phyloP scores from a whole-genome alignment of 2,113 vertebrate species.

The Poeciliopsis retropinna region DNA sequence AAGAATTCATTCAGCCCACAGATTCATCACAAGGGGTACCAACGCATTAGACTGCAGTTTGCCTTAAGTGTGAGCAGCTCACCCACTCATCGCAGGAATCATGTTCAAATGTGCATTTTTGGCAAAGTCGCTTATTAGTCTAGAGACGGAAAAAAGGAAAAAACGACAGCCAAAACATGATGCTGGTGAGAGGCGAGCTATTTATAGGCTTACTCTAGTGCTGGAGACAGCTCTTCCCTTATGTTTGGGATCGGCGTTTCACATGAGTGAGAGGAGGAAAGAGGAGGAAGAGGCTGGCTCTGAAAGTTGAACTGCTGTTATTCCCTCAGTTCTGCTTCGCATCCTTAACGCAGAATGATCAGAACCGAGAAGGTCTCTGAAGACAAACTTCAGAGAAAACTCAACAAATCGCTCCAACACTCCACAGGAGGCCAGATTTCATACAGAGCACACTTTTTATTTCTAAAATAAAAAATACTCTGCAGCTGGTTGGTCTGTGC shows the following conservation, averaged over 20 bases:
- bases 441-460: background rate
- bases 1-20: slow-evolving; percentile 52
- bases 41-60: slow-evolving; percentile 33
- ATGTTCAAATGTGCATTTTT: slow-evolving; percentile 23
- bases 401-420: background rate
- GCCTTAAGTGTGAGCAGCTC: slow-evolving; percentile 21
- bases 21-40: slow-evolving; percentile 17
- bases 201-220: slow-evolving; percentile 67
- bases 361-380: background rate
- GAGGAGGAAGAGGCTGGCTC: slow-evolving; percentile 12
- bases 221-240: slow-evolving; percentile 45
- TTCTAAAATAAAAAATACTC: background rate
- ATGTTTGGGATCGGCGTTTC: slow-evolving; percentile 60
- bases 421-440: background rate
- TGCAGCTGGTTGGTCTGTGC: background rate
- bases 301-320: slow-evolving; percentile 9
- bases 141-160: slow-evolving; percentile 10
- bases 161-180: slow-evolving; percentile 54
- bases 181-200: slow-evolving; percentile 60
- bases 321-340: background rate
- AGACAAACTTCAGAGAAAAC: no score
- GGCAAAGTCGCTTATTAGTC: slow-evolving; percentile 29
- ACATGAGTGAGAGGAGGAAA: slow-evolving; percentile 20
- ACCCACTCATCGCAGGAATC: slow-evolving; percentile 27
- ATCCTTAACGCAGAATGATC: background rate